Evolutionary conservation across 2,888 invertebrate genomes (phyloP).

Genomic region (Thera obeliscata): DNA sequence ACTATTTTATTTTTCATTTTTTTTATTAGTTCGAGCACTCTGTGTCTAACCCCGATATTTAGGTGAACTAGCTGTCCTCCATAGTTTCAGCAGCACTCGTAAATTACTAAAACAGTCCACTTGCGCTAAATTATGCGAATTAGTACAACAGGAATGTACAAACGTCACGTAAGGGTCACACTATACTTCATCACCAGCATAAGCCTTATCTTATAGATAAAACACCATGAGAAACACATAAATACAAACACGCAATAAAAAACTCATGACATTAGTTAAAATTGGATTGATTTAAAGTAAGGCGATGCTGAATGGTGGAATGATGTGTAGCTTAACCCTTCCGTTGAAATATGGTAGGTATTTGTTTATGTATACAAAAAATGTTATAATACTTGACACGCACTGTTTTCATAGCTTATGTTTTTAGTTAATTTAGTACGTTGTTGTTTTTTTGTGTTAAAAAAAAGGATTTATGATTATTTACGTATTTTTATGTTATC

Average conservation of each 20-base stretch:
- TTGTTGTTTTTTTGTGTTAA: background rate
- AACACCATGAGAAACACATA: no score
- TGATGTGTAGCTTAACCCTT: conserved; percentile 2
- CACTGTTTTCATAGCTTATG: conserved; percentile 25
- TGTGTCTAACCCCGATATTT: background rate
- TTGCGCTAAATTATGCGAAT: conserved; percentile 41
- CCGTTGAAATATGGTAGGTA: conserved; percentile 16
- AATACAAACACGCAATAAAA: no score
- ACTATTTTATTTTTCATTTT: no score
- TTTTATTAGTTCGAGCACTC: no score
- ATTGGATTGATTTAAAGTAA: background rate
- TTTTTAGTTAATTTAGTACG: background rate
- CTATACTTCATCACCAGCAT: conserved; percentile 4
- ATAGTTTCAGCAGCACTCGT: conserved; percentile 14
- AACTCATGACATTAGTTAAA: no score
- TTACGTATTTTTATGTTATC: no score
- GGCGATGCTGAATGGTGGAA: background rate
- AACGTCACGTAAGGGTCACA: conserved; percentile 26
- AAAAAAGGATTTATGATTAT: background rate
- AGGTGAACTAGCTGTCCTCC: conserved; percentile 17
- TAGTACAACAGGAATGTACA: conserved; percentile 31
- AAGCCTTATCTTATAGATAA: background rate
- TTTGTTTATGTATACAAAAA: conserved; percentile 20
- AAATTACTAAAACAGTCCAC: conserved; percentile 34
- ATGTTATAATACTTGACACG: conserved; percentile 29